Base-by-base conservation (phyloP, 2,888 invertebrate genomes). In the Coleophora flavipennella region DNA sequence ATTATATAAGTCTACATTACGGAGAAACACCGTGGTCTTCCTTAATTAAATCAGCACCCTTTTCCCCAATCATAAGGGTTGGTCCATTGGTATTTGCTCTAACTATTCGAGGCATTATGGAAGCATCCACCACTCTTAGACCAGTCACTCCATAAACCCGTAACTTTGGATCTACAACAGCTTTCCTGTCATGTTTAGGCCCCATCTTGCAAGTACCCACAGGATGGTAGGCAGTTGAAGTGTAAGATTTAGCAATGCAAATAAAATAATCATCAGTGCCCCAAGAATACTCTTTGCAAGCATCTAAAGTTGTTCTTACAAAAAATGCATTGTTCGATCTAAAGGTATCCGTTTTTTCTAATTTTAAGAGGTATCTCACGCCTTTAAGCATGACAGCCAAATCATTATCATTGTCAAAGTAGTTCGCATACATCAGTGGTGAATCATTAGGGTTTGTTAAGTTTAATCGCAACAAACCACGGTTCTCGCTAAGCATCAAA, bases 1-100 rank as follows among this genome's bases (percentile, higher is more conserved):
- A n/a, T n/a, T n/a, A n/a, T n/a, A n/a, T n/a, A n/a, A n/a, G n/a
- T n/a, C n/a, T n/a, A n/a, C n/a, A n/a, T n/a, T n/a, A n/a, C n/a
- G n/a, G n/a, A n/a, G n/a, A 6, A 6, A 20, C 20, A 20, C 20
- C 20, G 20, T 20, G 20, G 20, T 75, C 59, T 35, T 67, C 61
- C 6, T 71, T 52, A 13, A 78, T 42, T 0, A 71, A 44, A 38
- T 53, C 62, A 0, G 55, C 69, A 0, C 72, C 78, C 39, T 56
- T 60, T 38, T 93, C 93, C 0, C 89, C 94, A 36, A 93, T 92
- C 93, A 93, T 93, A 8, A 94, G 90, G 0, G 88, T 85, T 0
- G 94, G 91, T 0, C 92, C 94, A 55, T 93, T 93, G 0, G 93
- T 93, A 60, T 94, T 94, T 0, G 91, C 93, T 45, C 92, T 90